Evolutionary conservation across 2,888 invertebrate genomes (phyloP).

Genomic region (Ernsta delagoae): DNA sequence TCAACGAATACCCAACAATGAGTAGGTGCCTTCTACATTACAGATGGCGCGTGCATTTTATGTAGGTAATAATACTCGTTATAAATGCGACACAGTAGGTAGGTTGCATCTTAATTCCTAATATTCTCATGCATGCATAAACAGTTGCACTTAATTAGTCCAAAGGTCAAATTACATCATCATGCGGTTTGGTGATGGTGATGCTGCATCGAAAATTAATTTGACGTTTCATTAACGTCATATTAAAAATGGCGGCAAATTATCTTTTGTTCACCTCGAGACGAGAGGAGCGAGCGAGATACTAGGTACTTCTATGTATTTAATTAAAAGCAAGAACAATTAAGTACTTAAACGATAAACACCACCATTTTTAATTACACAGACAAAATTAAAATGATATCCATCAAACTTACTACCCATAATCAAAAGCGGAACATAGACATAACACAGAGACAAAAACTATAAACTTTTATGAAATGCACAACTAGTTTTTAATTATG

Average conservation of each 20-base stretch:
- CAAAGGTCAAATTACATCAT: conserved; percentile 30
- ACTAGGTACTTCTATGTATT: too few species aligned
- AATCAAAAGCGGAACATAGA: conserved; percentile 16
- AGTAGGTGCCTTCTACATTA: too few species aligned
- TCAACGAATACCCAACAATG: too few species aligned
- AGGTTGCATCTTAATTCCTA: conserved; percentile 31
- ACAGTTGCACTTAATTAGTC: conserved; percentile 30
- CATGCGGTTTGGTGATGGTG: conserved; percentile 21
- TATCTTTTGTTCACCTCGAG: background rate
- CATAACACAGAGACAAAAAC: conserved; percentile 3
- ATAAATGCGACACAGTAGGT: conserved; percentile 32
- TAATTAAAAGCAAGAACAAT: too few species aligned
- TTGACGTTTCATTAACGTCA: conserved; percentile 13
- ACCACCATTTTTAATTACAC: conserved; percentile 18
- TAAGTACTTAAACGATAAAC: background rate
- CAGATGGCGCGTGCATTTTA: background rate
- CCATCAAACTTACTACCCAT: conserved; percentile 29
- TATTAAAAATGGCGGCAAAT: conserved; percentile 30
- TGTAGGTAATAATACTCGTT: background rate
- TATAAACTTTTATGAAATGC: conserved; percentile 8
- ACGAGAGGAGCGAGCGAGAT: too few species aligned
- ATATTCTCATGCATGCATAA: conserved; percentile 33
- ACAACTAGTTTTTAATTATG: conserved; percentile 9
- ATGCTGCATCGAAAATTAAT: conserved; percentile 14
- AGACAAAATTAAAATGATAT: conserved; percentile 5